phyloP scores from a whole-genome alignment of 92 coral and sea anemone species.

The Parazoanthus swiftii region DNA sequence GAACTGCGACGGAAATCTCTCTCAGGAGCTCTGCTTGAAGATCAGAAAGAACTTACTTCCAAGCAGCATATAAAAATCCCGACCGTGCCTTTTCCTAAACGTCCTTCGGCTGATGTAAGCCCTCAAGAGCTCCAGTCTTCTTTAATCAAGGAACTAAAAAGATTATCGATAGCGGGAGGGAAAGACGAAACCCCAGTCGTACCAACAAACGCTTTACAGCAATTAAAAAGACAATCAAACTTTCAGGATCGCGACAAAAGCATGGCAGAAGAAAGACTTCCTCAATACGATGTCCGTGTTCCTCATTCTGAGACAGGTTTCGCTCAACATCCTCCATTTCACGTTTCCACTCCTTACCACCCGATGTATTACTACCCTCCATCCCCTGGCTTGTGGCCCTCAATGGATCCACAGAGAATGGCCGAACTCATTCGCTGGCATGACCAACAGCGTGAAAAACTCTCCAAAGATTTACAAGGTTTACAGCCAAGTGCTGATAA shows the following conservation, averaged over 20 bases:
- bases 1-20: conserved; percentile 49
- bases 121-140: conserved; percentile 48
- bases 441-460: conserved; percentile 25
- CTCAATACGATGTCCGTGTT: background rate
- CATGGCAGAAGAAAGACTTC: background rate
- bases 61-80: conserved; percentile 39
- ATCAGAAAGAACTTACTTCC: background rate
- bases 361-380: conserved; percentile 18
- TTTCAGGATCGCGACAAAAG: background rate
- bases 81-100: conserved; percentile 44
- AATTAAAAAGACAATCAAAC: background rate
- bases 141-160: conserved; percentile 51
- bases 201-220: conserved; percentile 2
- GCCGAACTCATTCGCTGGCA: conserved; percentile 33
- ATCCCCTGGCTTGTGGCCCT: conserved; percentile 21
- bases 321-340: background rate
- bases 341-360: background rate
- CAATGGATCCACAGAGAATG: conserved; percentile 21
- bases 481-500: conserved; percentile 3
- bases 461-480: conserved; percentile 16
- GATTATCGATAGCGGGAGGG: background rate
- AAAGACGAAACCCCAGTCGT: background rate
- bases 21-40: background rate
- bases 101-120: conserved; percentile 27
- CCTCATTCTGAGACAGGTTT: background rate